Base-by-base conservation (phyloP, 2,113 vertebrate genomes). In the Pangasianodon hypophthalmus region DNA sequence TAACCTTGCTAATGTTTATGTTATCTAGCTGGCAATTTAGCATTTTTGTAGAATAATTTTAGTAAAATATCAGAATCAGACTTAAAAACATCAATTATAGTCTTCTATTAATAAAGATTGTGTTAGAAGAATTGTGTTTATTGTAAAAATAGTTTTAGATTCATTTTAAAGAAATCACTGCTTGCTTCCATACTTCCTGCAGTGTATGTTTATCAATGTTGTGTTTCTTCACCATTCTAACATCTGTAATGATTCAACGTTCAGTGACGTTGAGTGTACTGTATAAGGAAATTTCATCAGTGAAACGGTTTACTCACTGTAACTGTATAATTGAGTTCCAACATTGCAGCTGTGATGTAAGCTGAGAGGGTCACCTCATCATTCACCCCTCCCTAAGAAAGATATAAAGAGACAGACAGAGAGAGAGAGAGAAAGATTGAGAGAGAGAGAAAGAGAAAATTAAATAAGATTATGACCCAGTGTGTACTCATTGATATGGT, bases 321-420 rank as follows among this genome's bases (percentile, higher is more conserved):
- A 44, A 87, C n/a, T 64, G 92, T 89, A 4, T 37, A 48, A 5
- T 95, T 95, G 88, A 96, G 37, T 91, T 98, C 97, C 92, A 98
- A 92, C 92, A 97, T 92, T 0, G 97, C 97, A 3, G 97, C 95
- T 0, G 95, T 94, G 92, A 97, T 94, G 32, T 89, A 98, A 0
- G 97, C 97, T 0, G 96, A 96, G 86, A 98, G 94, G 1, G 97
- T 96, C 50, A 96, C 79, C 18, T 97, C 95, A 32, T 97, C 96
- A 58, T 96, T 96, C 80, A 98, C 94, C n/a, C 97, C 97, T 54
- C 97, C 97, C 97, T 98, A 92, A 90, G 67, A 69, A 10, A 77
- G 52, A 56, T 41, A 64, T 46, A 67, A 9, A 52, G 58, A 44
- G 24, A 56, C 11, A 62, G n/a, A 89, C 46, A 67, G 24, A 87